Conservation (phyloP, 2,797 vertebrate species). For the Streptopelia turtur region DNA sequence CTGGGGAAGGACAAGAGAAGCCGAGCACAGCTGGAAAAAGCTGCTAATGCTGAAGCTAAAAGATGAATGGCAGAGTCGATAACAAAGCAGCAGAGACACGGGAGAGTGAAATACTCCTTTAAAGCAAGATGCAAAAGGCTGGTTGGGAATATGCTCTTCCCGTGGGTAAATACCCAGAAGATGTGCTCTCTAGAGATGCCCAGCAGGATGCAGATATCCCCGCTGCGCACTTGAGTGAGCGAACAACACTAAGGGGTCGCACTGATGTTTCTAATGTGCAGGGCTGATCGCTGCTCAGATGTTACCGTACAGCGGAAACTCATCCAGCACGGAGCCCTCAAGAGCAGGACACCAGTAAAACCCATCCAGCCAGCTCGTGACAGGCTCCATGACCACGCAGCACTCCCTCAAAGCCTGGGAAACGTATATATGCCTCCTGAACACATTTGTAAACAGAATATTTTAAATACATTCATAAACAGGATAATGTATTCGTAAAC, state of each 20-base stretch:
- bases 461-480: too few relatives aligned
- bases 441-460: background rate
- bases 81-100: background rate
- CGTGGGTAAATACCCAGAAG: background rate
- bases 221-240: background rate
- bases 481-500: background rate
- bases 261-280: background rate
- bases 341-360: background rate
- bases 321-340: background rate
- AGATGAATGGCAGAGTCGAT: background rate
- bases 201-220: background rate
- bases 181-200: background rate
- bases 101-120: background rate
- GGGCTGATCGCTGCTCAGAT: background rate
- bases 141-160: background rate
- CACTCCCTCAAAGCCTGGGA: background rate
- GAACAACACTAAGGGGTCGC: background rate
- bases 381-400: background rate
- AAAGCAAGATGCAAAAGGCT: background rate
- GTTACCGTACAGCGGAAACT: background rate
- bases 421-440: background rate
- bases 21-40: accelerated
- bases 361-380: background rate
- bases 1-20: background rate
- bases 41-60: background rate